Evolutionary conservation across 2,888 invertebrate species (phyloP), one percentile per base, ranked within the genome.

Genomic region (Pheosia gnoma): DNA sequence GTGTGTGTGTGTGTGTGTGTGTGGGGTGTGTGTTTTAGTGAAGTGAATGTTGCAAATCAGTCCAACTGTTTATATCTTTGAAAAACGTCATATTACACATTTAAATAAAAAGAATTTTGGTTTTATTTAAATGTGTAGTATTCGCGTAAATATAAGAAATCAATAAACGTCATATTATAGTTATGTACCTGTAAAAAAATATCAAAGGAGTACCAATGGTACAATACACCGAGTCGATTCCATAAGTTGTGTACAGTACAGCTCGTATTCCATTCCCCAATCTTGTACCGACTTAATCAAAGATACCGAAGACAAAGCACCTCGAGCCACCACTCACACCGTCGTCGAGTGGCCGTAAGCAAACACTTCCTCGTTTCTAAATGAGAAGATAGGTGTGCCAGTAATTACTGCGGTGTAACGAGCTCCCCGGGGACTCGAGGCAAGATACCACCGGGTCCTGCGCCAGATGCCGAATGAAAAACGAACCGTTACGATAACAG

Each of bases 401-500:
- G 82, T 90, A 90, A 91, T 92, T 91, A 90, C 82, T 79, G 78
- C 82, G 83, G 82, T 83, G 84, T 91, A 91, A 91, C 87, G 80
- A 90, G 86, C 75, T 85, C 91, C 88, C 85, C 0, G 3, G 89
- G 85, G 90, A 86, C 72, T 36, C 61, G 25, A 9, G 69, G 13
- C 59, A 61, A 75, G 82, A 78, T 83, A 79, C 72, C 72, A 66
- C 43, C 65, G 63, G 67, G 74, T 70, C 72, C 74, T 66, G 63
- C 60, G 62, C 69, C 85, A 86, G 86, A 86, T 85, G 84, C 60
- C 72, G 72, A 68, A 68, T 86, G 87, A 84, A 81, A 85, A 85
- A 86, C 81, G 83, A 80, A 75, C 65, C 58, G 49, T 57, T 13
- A 11, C 75, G 84, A 84, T 82, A 85, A 78, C 66, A 43, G 39